phyloP scores from a whole-genome alignment of 2,888 invertebrate genomes.

The Idaea dimidiata region DNA sequence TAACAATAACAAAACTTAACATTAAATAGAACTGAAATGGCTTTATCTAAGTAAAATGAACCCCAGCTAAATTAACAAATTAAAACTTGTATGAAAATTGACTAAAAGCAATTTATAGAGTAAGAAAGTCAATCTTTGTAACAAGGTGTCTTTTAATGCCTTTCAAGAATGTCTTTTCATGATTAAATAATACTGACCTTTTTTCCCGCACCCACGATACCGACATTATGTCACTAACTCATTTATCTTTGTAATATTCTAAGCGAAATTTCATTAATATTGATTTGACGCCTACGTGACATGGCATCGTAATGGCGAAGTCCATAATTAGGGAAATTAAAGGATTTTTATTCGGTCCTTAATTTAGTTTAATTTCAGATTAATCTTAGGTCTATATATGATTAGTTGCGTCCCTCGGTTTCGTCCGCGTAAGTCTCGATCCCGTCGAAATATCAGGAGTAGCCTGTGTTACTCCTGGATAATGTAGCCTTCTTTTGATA shows the following conservation, averaged over 20 bases:
- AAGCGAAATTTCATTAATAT: slow-evolving; percentile 29
- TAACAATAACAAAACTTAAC: no score
- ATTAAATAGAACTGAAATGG: no score
- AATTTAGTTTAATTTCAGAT: not conserved
- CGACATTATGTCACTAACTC: slow-evolving; percentile 14
- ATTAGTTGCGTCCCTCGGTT: no score
- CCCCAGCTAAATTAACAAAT: no score
- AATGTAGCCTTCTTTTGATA: no score
- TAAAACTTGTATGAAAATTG: no score
- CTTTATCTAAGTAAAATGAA: no score
- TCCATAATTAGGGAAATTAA: slow-evolving; percentile 7
- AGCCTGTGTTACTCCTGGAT: no score
- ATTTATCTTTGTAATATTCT: slow-evolving; percentile 25
- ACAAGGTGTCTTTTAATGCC: not conserved
- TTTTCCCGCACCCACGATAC: not conserved
- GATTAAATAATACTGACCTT: not conserved
- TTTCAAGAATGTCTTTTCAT: not conserved
- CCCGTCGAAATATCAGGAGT: no score
- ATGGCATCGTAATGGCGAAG: slow-evolving; percentile 15
- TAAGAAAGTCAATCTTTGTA: no score
- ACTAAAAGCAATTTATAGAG: no score
- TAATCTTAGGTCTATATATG: not conserved
- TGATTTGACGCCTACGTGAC: slow-evolving; percentile 22
- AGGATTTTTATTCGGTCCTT: not conserved
- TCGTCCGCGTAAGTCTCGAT: no score